These are phyloP conservation scores for Apis florea DNA, from an alignment of 1,140 invertebrate species.

Conservation along the genomic window DNA sequence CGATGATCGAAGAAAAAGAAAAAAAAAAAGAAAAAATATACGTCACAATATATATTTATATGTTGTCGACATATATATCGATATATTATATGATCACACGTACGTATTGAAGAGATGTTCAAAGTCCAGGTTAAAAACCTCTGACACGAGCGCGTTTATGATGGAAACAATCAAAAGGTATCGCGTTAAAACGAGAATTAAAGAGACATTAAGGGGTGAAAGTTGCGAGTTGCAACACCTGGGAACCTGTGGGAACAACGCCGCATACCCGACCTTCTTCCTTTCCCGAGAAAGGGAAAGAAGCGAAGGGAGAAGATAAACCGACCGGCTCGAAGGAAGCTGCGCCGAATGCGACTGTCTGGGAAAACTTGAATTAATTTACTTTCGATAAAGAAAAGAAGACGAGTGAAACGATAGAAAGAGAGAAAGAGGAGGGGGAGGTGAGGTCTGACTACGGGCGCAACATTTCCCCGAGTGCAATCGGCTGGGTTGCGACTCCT, in stretches of 20 bases:
- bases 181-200: constrained; percentile 1
- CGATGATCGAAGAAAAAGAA: no score
- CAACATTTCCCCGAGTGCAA: constrained; percentile 65
- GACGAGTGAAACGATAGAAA: not conserved
- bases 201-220: not conserved
- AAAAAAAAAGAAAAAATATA: no score
- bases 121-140: not conserved
- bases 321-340: constrained; percentile 13
- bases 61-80: no score
- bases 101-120: not conserved
- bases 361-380: constrained; percentile 68
- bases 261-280: not conserved
- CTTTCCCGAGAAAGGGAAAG: not conserved
- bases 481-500: constrained; percentile 61
- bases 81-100: no score
- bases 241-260: not conserved
- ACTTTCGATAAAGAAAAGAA: constrained; percentile 49
- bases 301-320: no score
- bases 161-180: not conserved
- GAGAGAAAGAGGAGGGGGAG: not conserved
- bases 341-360: constrained; percentile 6
- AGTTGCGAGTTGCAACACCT: not conserved
- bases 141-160: not conserved
- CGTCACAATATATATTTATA: no score
- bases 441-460: constrained; percentile 8